Base-by-base conservation (phyloP, 2,888 invertebrate genomes). In the Neoscelio sp. region DNA sequence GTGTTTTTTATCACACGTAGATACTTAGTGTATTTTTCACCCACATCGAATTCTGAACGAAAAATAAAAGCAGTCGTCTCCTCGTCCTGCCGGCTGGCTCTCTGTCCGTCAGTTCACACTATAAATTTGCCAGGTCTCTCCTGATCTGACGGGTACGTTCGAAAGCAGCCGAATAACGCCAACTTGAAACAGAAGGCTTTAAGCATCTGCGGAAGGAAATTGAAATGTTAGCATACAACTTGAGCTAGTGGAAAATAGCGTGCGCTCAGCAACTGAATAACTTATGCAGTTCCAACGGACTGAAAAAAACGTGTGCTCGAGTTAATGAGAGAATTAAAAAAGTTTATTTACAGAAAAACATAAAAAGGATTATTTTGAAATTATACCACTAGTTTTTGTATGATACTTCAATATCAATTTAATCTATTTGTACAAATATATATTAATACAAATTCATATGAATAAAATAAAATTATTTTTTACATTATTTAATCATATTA, bases 181-280 rank as follows among this genome's bases (percentile, higher is more conserved):
- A 35, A 6, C 26, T 12, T 23, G 60, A 20, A 46, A 35, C 46
- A 46, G 35, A 23, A 38, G 12, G 38, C 35, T 12, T 17, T 20
- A 38, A 60, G 44, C 44, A 20, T 46, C 33, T 46, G 44, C 20
- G 10, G 46, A 60, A 33, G 44, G 26, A 50, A 64, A 40, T 64
- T 28, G 38, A 40, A 64, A 50, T 50, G 64, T 64, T 50, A 18
- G 38, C 50, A 28, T 17, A 26, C 26, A 50, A 40, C 38, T 73
- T 84, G 85, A 84, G 80, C 78, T 81, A 84, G 83, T 84, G 81
- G 85, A 82, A 84, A 85, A 84, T 84, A 80, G 81, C 84, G 82
- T 84, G 84, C 26, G 33, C 20, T 30, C 30, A 42, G 18, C 42
- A 12, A 4, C 46, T 10, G 33, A 7, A 48, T 48, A 15, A 35